phyloP scores from a whole-genome alignment of 2,888 invertebrate genomes.

The Epinotia demarniana region DNA sequence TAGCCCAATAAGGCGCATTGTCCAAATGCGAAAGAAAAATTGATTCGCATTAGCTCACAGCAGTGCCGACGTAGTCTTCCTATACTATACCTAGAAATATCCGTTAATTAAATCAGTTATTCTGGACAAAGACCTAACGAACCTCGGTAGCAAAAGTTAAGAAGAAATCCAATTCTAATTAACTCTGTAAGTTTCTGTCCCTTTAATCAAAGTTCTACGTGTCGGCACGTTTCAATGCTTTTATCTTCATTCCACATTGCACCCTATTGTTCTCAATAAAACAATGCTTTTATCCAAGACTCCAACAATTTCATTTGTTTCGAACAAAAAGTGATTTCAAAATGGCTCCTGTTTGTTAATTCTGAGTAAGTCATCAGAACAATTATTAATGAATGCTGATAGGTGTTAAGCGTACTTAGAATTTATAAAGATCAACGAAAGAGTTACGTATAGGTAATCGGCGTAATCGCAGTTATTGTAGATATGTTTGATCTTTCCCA shows the following conservation, averaged over 20 bases:
- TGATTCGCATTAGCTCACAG: background rate
- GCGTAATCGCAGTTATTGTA: too few relatives aligned
- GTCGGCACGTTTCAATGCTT: slow-evolving; percentile 28
- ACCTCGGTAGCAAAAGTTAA: slow-evolving; percentile 26
- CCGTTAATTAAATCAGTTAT: slow-evolving; percentile 27
- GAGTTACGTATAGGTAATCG: too few relatives aligned
- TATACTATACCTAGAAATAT: slow-evolving; percentile 4
- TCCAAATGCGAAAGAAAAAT: background rate
- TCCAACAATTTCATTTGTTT: slow-evolving; percentile 30
- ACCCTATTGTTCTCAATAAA: slow-evolving; percentile 29
- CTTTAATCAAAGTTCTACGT: slow-evolving; percentile 39
- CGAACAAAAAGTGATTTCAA: slow-evolving; percentile 15
- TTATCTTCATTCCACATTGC: slow-evolving; percentile 24
- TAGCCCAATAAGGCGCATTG: too few relatives aligned
- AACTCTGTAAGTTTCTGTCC: slow-evolving; percentile 16
- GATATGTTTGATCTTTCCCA: too few relatives aligned
- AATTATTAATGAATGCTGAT: background rate
- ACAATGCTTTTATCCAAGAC: slow-evolving; percentile 24
- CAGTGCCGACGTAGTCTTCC: background rate
- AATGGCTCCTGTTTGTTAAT: slow-evolving; percentile 8
- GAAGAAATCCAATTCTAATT: slow-evolving; percentile 33
- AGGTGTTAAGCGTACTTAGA: background rate
- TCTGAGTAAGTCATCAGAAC: slow-evolving; percentile 7
- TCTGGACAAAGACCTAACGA: slow-evolving; percentile 33
- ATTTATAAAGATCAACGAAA: too few relatives aligned